Evolutionary conservation across 2,113 vertebrate genomes (phyloP), one percentile per base, ranked within the genome.

Genomic region (Clarias magur): DNA sequence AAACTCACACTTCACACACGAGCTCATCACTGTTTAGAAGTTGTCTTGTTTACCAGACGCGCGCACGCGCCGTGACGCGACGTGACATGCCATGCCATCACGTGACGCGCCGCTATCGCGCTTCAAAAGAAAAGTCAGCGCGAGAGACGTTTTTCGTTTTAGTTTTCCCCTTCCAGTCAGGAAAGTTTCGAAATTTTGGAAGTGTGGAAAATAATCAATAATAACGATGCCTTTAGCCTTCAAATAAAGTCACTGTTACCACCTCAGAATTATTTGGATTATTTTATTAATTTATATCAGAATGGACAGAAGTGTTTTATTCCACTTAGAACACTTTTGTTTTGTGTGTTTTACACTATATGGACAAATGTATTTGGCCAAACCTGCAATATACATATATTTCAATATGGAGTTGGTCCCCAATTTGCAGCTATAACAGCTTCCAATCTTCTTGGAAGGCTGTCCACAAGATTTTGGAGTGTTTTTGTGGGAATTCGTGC

Each of bases 111-210:
- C 48, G 67, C 57, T 4, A 9, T 48, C 11, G 1, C 25, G 12
- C 15, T 4, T 62, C 85, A 89, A 80, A 89, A 86, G 59, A 89
- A 89, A 86, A 89, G 88, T 86, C 84, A 4, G 4, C 30, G 67
- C 65, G 65, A 30, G 65, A 15, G n/a, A 2, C n/a, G 60, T 2
- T 16, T 62, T 23, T 62, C 23, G 15, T 48, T 48, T 48, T 5
- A 30, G 3, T 5, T 27, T 68, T 68, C 65, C 3, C 27, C 4
- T 34, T 34, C 13, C 7, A 17, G 4, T 19, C 68, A 70, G 16
- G 19, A 5, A 38, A 19, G 1, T 38, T 38, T 38, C 34, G 3
- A 38, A 2, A 38, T 38, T 38, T 38, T 38, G 34, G 34, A 38
- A 38, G 34, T 38, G 34, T 38, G 25, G 25, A 65, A 3, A 65